Conservation (phyloP, 2,888 invertebrate genomes). For the Synanthedon myopaeformis region DNA sequence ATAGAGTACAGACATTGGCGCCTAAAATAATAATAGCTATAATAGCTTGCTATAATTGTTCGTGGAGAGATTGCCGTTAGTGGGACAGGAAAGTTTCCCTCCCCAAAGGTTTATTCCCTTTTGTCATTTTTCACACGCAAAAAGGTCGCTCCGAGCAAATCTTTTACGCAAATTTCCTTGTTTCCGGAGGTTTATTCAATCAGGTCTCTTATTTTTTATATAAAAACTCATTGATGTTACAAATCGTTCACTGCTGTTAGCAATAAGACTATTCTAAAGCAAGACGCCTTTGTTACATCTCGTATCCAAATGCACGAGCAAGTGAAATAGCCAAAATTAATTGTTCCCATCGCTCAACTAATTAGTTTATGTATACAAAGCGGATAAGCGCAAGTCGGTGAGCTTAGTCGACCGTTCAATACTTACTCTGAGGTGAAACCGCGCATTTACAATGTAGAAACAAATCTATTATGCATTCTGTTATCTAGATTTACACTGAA, state of each 20-base stretch:
- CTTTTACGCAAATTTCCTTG: too few species aligned
- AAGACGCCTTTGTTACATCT: slow-evolving; percentile 25
- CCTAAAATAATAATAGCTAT: too few species aligned
- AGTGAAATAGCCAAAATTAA: slow-evolving; percentile 10
- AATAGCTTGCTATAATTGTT: too few species aligned
- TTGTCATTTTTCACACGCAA: neutral
- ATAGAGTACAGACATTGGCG: too few species aligned
- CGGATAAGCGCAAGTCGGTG: slow-evolving; percentile 8
- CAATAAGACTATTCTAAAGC: slow-evolving; percentile 8
- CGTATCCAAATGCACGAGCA: slow-evolving; percentile 15
- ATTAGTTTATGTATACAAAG: slow-evolving; percentile 9
- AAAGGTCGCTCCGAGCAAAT: too few species aligned
- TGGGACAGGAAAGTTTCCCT: neutral
- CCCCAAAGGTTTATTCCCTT: too few species aligned
- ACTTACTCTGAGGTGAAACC: neutral
- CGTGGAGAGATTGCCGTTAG: too few species aligned
- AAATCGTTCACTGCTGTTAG: too few species aligned
- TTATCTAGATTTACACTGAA: too few species aligned
- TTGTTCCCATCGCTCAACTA: slow-evolving; percentile 4
- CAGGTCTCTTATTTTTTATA: too few species aligned
- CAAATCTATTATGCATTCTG: neutral
- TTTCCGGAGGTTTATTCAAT: too few species aligned
- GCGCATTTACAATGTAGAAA: neutral
- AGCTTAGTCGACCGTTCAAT: slow-evolving; percentile 7
- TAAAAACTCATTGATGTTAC: too few species aligned